Percentiles rank a stretch among this genome's conserved stretches.
Conservation (phyloP, 2,888 invertebrate species). For the Chironomus riparius region DNA sequence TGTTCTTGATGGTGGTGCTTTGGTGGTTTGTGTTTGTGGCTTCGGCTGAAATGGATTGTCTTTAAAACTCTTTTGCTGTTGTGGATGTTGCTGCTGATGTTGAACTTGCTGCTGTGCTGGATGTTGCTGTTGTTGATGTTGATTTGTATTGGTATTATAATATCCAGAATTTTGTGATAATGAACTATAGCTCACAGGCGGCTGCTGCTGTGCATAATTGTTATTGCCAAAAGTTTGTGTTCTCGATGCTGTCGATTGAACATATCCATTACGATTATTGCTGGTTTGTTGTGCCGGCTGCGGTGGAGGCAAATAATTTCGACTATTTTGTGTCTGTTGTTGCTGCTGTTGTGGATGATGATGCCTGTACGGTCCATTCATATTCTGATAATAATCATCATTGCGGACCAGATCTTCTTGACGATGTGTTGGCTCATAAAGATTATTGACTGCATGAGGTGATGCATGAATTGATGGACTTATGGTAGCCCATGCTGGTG, state of each 20-base stretch:
- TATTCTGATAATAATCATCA: conserved; percentile 34
- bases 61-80: not conserved
- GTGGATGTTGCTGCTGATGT: not conserved
- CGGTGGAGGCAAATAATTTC: conserved; percentile 38
- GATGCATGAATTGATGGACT: conserved; percentile 34
- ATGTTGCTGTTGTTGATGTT: not conserved
- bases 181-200: not conserved
- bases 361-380: conserved; percentile 41
- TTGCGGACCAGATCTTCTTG: conserved; percentile 33
- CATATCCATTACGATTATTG: conserved; percentile 16
- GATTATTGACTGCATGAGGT: conserved; percentile 39
- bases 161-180: not conserved
- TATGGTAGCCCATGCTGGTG: conserved; percentile 37
- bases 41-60: conserved; percentile 17
- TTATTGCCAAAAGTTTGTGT: conserved; percentile 38
- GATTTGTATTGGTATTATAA: not conserved
- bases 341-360: conserved; percentile 30
- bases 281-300: not conserved
- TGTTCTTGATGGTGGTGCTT: conserved; percentile 10
- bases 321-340: conserved; percentile 31
- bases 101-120: not conserved
- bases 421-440: conserved; percentile 36
- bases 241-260: conserved; percentile 33
- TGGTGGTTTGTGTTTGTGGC: conserved; percentile 18
- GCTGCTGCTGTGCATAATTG: conserved; percentile 34